Conservation (phyloP, 2,888 invertebrate species). For the Odontocerum albicorne region DNA sequence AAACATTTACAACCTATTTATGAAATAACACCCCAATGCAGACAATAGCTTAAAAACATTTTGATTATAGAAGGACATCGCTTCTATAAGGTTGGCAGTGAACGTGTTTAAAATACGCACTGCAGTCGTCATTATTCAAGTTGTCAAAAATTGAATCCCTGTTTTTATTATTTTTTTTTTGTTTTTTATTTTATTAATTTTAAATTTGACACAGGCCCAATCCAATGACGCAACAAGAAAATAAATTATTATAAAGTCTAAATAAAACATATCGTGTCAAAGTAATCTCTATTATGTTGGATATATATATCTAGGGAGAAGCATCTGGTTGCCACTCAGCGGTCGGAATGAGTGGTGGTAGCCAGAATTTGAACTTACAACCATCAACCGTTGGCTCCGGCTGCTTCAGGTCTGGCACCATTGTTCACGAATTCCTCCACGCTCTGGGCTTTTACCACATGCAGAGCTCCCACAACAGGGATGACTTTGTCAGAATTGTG, state of each 20-base stretch:
- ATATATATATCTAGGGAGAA: conserved; percentile 68
- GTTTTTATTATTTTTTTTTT: too few relatives aligned
- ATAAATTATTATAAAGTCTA: background rate
- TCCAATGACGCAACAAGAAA: background rate
- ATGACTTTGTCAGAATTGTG: conserved; percentile 52
- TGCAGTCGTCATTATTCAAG: too few relatives aligned
- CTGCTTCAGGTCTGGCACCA: conserved; percentile 63
- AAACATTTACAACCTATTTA: too few relatives aligned
- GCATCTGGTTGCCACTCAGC: conserved; percentile 56
- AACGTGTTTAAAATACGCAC: too few relatives aligned
- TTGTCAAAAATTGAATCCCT: too few relatives aligned
- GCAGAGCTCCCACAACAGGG: conserved; percentile 78
- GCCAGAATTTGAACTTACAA: conserved; percentile 55
- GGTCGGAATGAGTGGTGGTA: conserved; percentile 46
- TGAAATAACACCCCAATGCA: too few relatives aligned
- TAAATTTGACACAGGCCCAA: too few relatives aligned
- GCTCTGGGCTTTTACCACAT: conserved; percentile 82
- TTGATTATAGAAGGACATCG: too few relatives aligned
- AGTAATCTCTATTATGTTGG: background rate
- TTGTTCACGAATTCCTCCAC: conserved; percentile 79
- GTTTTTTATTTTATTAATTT: too few relatives aligned
- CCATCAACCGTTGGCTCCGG: conserved; percentile 51
- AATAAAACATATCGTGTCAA: background rate
- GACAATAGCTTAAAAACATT: too few relatives aligned
- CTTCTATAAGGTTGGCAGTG: too few relatives aligned